These are phyloP conservation scores for Ctenicera cuprea DNA, from an alignment of 2,888 invertebrate species.

Conservation along the genomic window DNA sequence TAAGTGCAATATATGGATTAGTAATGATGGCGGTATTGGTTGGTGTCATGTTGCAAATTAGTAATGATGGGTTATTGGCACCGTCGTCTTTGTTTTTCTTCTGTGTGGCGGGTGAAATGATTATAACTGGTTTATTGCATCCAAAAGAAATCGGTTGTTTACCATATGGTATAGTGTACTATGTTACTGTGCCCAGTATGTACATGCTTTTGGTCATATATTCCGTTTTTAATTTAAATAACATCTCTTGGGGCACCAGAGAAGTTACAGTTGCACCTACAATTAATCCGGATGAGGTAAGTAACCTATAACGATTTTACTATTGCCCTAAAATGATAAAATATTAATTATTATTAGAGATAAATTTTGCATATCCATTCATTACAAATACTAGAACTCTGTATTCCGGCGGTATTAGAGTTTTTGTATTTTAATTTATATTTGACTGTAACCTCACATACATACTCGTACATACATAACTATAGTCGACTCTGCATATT, in stretches of 20 bases:
- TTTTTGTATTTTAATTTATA: too few relatives aligned
- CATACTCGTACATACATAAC: too few relatives aligned
- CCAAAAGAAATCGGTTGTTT: conserved; percentile 87
- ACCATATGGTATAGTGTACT: conserved; percentile 86
- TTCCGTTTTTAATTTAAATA: conserved; percentile 94
- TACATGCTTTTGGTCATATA: conserved; percentile 94
- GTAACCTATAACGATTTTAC: too few relatives aligned
- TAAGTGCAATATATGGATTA: conserved; percentile 87
- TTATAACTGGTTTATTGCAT: conserved; percentile 82
- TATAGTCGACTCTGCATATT: too few relatives aligned
- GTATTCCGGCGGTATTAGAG: too few relatives aligned
- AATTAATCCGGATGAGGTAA: conserved; percentile 54
- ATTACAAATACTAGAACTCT: too few relatives aligned
- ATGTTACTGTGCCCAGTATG: conserved; percentile 95
- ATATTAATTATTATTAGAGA: too few relatives aligned
- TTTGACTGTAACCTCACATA: too few relatives aligned
- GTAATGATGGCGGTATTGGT: conserved; percentile 92
- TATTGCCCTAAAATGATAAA: too few relatives aligned
- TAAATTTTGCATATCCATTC: too few relatives aligned
- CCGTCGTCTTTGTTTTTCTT: conserved; percentile 91
- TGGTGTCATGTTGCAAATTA: conserved; percentile 86
- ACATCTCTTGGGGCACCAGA: conserved; percentile 95
- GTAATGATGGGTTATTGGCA: conserved; percentile 85
- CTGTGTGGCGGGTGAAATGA: conserved; percentile 81
- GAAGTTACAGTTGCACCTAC: conserved; percentile 77